Conservation (phyloP, 2,113 vertebrate species). For the Periophthalmodon schlosseri region DNA sequence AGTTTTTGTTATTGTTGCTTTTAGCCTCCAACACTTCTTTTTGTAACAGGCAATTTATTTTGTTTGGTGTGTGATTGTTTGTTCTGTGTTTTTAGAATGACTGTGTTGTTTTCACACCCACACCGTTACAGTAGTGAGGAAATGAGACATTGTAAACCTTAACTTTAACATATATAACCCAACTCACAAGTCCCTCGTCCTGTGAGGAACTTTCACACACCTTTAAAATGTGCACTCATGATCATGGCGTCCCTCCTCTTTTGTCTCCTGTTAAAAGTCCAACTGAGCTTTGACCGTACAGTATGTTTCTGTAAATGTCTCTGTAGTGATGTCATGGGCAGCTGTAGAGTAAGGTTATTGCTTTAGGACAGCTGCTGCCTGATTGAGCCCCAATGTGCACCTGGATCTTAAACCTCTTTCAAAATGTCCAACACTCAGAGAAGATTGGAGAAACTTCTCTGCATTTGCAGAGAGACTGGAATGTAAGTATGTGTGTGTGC, state of each 20-base stretch:
- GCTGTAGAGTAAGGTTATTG: conserved; percentile 23
- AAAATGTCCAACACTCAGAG: neutral
- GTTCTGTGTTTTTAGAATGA: conserved; percentile 7
- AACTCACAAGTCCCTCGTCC: neutral
- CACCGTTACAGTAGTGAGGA: conserved; percentile 44
- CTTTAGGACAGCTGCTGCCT: conserved; percentile 33
- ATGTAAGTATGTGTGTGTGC: neutral
- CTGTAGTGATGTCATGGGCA: conserved; percentile 35
- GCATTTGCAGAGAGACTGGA: neutral
- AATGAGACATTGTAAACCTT: conserved; percentile 45
- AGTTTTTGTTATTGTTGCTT: neutral
- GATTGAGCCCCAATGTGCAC: conserved; percentile 21
- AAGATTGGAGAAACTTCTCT: neutral
- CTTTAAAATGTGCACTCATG: neutral
- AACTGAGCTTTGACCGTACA: neutral
- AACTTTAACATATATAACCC: neutral
- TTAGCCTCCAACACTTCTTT: neutral
- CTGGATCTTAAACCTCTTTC: conserved; percentile 24
- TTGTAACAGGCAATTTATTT: conserved; percentile 1
- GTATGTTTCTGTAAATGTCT: conserved; percentile 17
- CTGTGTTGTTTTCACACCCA: conserved; percentile 20
- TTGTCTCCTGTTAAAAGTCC: neutral
- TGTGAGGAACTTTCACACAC: neutral
- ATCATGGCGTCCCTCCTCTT: neutral
- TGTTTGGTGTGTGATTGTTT: neutral